These are phyloP conservation scores for Drymodes brunneopygia DNA, from an alignment of 2,113 vertebrate genomes.

Conservation along the genomic window DNA sequence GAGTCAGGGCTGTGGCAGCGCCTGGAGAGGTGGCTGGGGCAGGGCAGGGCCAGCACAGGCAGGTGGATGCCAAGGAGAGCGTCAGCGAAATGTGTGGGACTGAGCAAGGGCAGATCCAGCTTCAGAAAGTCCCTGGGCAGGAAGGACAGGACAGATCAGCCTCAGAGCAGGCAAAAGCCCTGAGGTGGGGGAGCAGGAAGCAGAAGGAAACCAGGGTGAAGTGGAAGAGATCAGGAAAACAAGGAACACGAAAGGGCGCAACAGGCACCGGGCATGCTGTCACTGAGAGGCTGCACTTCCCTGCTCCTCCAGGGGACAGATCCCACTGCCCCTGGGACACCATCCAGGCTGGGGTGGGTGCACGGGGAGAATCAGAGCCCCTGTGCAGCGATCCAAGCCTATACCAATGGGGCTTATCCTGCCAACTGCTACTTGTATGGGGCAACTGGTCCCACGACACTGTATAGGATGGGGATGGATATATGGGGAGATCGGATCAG, in stretches of 20 bases:
- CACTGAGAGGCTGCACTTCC: neutral
- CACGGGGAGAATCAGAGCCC: neutral
- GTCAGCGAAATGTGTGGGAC: neutral
- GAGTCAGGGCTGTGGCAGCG: neutral
- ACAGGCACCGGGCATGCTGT: neutral
- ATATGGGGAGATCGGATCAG: neutral
- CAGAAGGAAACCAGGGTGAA: neutral
- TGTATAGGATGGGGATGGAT: neutral
- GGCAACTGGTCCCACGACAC: neutral
- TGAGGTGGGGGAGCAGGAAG: neutral
- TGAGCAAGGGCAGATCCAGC: neutral
- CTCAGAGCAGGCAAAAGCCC: neutral
- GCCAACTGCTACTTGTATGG: neutral
- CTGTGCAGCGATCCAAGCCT: neutral
- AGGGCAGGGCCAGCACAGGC: neutral
- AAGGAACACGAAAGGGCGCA: fast-evolving
- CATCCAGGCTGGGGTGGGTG: too few relatives aligned
- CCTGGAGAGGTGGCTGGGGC: neutral
- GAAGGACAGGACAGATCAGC: neutral
- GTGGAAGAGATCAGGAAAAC: neutral
- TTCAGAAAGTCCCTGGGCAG: neutral
- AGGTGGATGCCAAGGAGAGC: neutral
- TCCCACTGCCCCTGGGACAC: too few relatives aligned
- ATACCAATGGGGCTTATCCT: neutral
- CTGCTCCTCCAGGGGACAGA: neutral